A percentile compares a stretch with the other conserved stretches of the same genome.
phyloP scores from a whole-genome alignment of 1,140 invertebrate genomes.

The Mycetomoellerius zeteki region DNA sequence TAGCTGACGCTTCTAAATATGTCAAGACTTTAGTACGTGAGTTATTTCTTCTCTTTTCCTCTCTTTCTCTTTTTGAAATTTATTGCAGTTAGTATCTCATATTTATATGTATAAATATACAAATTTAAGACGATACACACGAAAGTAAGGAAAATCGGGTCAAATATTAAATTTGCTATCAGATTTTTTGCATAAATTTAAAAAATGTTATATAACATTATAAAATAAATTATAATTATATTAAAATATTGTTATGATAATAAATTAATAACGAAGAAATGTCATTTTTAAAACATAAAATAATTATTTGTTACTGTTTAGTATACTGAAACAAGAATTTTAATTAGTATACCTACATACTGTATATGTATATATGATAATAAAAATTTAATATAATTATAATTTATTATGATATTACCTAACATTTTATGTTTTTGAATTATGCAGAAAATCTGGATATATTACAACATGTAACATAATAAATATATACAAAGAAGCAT shows the following conservation, averaged over 20 bases:
- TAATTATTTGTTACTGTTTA: not conserved
- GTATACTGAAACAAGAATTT: not conserved
- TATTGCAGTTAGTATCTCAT: not conserved
- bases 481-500: too few relatives aligned
- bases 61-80: not conserved
- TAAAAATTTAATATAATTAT: too few relatives aligned
- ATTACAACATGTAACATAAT: too few relatives aligned
- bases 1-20: not conserved
- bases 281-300: not conserved
- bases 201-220: not conserved
- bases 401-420: too few relatives aligned
- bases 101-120: not conserved
- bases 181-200: not conserved
- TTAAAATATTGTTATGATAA: not conserved
- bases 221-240: not conserved
- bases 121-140: not conserved
- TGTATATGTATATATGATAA: too few relatives aligned
- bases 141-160: not conserved
- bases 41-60: slow-evolving; percentile 3
- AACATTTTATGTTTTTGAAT: too few relatives aligned
- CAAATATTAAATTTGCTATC: not conserved
- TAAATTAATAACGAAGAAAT: not conserved
- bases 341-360: too few relatives aligned
- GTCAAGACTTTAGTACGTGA: not conserved
- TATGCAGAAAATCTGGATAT: too few relatives aligned